These are phyloP conservation scores for Seriola aureovittata DNA, from an alignment of 2,113 vertebrate species.

Conservation along the genomic window DNA sequence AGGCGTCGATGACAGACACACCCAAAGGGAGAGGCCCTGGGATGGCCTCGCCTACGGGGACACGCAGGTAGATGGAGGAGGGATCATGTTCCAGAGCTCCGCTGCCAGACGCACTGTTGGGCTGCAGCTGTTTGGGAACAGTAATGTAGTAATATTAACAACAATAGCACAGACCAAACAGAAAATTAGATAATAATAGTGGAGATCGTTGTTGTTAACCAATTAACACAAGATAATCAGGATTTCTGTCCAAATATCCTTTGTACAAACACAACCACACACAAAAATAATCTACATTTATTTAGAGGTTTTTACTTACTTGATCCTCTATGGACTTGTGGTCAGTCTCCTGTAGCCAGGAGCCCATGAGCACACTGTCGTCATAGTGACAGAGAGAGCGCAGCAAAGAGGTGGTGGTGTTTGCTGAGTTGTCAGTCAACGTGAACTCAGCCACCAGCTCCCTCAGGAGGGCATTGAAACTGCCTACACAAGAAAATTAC, in stretches of 20 bases:
- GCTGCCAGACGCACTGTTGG: conserved; percentile 97
- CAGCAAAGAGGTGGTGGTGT: conserved; percentile 97
- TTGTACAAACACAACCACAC: not conserved
- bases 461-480: conserved; percentile 95
- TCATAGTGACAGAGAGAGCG: conserved; percentile 98
- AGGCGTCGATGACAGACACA: conserved; percentile 97
- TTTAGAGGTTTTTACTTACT: conserved; percentile 77
- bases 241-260: not conserved
- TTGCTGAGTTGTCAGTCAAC: conserved; percentile 97
- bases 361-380: conserved; percentile 98
- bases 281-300: not conserved
- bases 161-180: not conserved
- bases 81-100: conserved; percentile 98
- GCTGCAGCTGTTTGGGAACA: conserved; percentile 89
- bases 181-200: not conserved
- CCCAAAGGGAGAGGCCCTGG: conserved; percentile 96
- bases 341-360: conserved; percentile 98
- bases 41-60: conserved; percentile 94
- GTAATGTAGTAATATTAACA: not conserved
- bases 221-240: not conserved
- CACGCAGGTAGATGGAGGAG: conserved; percentile 96
- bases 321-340: conserved; percentile 99
- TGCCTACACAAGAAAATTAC: conserved; percentile 81
- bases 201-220: not conserved
- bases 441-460: conserved; percentile 99